phyloP scores from a whole-genome alignment of 1,140 invertebrate species.

The Temnothorax curvispinosus region DNA sequence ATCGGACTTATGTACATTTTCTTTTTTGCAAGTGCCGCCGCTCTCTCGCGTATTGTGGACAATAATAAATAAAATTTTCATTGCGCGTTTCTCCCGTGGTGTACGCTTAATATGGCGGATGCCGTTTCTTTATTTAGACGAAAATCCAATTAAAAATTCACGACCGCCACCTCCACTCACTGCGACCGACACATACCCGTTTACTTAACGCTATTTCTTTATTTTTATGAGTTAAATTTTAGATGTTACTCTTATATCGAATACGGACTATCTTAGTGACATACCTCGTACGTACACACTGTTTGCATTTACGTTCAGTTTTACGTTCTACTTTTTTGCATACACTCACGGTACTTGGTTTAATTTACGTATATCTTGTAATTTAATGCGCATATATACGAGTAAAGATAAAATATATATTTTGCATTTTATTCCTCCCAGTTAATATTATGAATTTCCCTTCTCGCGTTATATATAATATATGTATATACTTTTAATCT shows the following conservation, averaged over 20 bases:
- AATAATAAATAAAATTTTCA: constrained; percentile 63
- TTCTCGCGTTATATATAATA: constrained; percentile 72
- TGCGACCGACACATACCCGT: constrained; percentile 78
- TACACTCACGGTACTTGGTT: constrained; percentile 77
- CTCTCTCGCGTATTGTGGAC: constrained; percentile 47
- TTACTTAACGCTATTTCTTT: constrained; percentile 76
- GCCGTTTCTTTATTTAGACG: constrained; percentile 38
- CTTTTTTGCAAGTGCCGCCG: constrained; percentile 78
- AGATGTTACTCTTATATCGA: constrained; percentile 75
- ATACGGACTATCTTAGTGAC: constrained; percentile 75
- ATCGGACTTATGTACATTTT: constrained; percentile 81
- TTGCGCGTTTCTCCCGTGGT: constrained; percentile 62
- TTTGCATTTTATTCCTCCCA: constrained; percentile 79
- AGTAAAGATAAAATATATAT: constrained; percentile 85
- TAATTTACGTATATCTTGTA: constrained; percentile 73
- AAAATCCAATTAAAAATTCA: constrained; percentile 61
- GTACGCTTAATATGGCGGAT: constrained; percentile 42
- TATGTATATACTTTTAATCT: constrained; percentile 72
- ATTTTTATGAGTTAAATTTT: constrained; percentile 75
- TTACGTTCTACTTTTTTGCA: constrained; percentile 71
- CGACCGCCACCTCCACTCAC: constrained; percentile 73
- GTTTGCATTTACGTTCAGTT: constrained; percentile 37
- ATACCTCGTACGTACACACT: constrained; percentile 75
- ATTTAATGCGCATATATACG: constrained; percentile 80
- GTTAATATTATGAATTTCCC: constrained; percentile 67